Conservation (phyloP, 2,113 vertebrate species). For the Podiceps cristatus region DNA sequence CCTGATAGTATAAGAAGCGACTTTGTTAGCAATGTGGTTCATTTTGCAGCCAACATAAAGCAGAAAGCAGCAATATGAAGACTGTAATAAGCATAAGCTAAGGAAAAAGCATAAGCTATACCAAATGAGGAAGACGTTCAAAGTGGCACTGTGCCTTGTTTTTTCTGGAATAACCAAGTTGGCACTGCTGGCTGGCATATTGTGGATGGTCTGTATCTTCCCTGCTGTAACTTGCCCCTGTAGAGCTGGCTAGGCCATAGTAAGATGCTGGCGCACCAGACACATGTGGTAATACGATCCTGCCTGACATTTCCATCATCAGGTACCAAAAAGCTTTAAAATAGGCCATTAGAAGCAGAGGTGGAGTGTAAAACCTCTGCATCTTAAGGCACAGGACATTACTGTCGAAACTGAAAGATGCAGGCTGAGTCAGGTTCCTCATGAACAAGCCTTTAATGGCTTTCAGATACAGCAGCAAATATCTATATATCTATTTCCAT, state of each 20-base stretch:
- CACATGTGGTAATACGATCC: not conserved
- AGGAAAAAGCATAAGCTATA: not conserved
- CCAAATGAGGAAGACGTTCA: not conserved
- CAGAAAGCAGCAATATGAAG: conserved; percentile 31
- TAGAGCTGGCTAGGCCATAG: not conserved
- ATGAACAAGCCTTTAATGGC: not conserved
- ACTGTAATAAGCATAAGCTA: not conserved
- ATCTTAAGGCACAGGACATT: not conserved
- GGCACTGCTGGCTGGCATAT: not conserved
- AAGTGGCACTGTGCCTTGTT: not conserved
- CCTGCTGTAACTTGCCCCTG: not conserved
- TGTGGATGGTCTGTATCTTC: not conserved
- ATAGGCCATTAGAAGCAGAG: not conserved
- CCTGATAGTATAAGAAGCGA: not conserved
- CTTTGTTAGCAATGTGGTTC: not conserved
- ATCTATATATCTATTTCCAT: not conserved
- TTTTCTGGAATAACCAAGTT: not conserved
- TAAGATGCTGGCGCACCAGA: not conserved
- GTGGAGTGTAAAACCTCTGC: not conserved
- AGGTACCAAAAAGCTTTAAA: not conserved
- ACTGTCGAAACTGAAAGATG: not conserved
- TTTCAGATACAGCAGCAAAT: not conserved
- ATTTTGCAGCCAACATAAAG: conserved; percentile 5
- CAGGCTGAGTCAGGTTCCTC: not conserved
- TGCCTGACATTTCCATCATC: not conserved